Conservation (phyloP, 2,113 vertebrate genomes). For the Percopsis transmontana region DNA sequence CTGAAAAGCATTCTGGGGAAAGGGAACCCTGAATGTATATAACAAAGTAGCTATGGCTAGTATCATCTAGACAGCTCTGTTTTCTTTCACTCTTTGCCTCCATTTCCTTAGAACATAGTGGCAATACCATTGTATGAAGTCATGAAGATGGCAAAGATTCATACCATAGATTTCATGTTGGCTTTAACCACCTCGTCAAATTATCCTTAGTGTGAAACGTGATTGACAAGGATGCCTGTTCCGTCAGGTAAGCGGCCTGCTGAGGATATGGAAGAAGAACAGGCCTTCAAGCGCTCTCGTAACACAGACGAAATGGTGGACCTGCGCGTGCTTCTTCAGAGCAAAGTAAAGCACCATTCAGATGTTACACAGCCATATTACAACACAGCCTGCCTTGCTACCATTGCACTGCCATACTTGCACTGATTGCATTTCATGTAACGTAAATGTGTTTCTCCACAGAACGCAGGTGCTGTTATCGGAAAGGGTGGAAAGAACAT, state of each 20-base stretch:
- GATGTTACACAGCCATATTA: too few relatives aligned
- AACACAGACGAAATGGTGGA: slow-evolving; percentile 98
- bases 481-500: slow-evolving; percentile 99
- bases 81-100: background rate
- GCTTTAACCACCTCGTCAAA: background rate
- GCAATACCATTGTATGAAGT: too few relatives aligned
- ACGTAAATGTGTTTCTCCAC: slow-evolving; percentile 35
- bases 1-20: slow-evolving; percentile 34
- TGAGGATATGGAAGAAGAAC: slow-evolving; percentile 97
- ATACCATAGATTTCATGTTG: background rate
- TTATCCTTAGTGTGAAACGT: background rate
- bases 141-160: too few relatives aligned
- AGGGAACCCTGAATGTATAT: slow-evolving; percentile 17
- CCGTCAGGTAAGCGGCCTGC: slow-evolving; percentile 93
- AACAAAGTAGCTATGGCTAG: background rate
- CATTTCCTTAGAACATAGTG: too few relatives aligned
- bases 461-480: slow-evolving; percentile 98
- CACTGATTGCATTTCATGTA: background rate
- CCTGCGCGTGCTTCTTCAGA: slow-evolving; percentile 94
- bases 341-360: slow-evolving; percentile 85
- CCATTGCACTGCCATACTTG: background rate
- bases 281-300: slow-evolving; percentile 95
- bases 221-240: background rate
- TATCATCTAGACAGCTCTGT: background rate
- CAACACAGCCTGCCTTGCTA: background rate